These are phyloP conservation scores for Dendrolimus kikuchii DNA, from an alignment of 1,140 invertebrate species.

Conservation along the genomic window DNA sequence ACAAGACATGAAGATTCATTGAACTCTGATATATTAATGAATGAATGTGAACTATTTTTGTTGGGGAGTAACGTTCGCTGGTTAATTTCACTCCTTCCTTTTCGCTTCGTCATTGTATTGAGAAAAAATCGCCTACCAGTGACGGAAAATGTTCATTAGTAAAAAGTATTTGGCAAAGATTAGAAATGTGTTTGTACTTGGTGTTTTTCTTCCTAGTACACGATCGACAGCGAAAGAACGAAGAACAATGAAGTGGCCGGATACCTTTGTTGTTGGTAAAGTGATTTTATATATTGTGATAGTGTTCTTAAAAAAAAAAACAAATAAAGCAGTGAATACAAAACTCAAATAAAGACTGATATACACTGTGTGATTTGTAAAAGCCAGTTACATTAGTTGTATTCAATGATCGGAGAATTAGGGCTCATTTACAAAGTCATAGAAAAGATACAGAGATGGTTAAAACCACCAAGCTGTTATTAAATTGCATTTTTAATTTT, in stretches of 20 bases:
- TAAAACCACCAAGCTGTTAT: too few species aligned
- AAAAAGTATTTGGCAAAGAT: conserved; percentile 44
- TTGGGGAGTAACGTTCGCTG: conserved; percentile 18
- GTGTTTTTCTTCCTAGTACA: conserved; percentile 35
- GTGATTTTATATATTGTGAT: conserved; percentile 11
- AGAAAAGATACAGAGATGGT: too few species aligned
- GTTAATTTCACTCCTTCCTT: conserved; percentile 5
- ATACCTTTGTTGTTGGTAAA: conserved; percentile 53
- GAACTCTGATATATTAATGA: conserved; percentile 22
- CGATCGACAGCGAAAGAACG: conserved; percentile 39
- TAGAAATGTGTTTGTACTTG: conserved; percentile 33
- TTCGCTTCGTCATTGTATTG: conserved; percentile 14
- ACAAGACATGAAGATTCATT: conserved; percentile 26
- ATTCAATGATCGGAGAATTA: too few species aligned
- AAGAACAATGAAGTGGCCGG: conserved; percentile 40
- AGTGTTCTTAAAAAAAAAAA: too few species aligned
- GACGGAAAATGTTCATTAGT: conserved; percentile 44
- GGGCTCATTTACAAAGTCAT: too few species aligned
- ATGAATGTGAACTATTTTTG: conserved; percentile 17
- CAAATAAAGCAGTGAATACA: too few species aligned
- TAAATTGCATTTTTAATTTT: too few species aligned
- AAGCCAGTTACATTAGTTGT: too few species aligned
- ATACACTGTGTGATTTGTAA: too few species aligned
- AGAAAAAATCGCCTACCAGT: conserved; percentile 21
- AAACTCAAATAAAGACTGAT: too few species aligned